These are phyloP conservation scores for Dryas iulia DNA, from an alignment of 1,140 invertebrate genomes.

Conservation along the genomic window DNA sequence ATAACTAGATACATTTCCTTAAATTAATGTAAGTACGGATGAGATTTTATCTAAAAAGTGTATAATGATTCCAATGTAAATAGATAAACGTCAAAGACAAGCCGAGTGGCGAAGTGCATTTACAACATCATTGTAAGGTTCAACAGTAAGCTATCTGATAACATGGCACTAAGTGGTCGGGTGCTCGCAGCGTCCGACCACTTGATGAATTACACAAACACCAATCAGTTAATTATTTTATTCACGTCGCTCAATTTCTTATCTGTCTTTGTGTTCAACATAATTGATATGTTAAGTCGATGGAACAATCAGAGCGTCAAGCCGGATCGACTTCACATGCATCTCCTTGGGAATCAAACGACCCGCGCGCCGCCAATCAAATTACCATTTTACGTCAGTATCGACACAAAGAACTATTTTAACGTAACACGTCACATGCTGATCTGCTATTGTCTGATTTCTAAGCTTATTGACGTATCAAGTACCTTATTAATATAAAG, in stretches of 20 bases:
- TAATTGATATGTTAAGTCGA: constrained; percentile 78
- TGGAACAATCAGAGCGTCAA: constrained; percentile 71
- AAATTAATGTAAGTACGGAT: not conserved
- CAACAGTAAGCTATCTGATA: constrained; percentile 48
- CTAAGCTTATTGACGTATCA: constrained; percentile 38
- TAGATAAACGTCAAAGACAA: constrained; percentile 19
- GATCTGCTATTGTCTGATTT: constrained; percentile 57
- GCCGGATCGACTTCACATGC: constrained; percentile 33
- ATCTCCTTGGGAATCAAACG: constrained; percentile 45
- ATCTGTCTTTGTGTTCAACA: constrained; percentile 74
- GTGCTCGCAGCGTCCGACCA: constrained; percentile 49
- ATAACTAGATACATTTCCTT: not conserved
- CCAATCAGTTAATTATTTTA: constrained; percentile 79
- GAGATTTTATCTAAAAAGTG: constrained; percentile 7
- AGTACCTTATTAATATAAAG: constrained; percentile 18
- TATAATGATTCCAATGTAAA: constrained; percentile 21
- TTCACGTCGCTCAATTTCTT: constrained; percentile 74
- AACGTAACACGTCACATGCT: constrained; percentile 61
- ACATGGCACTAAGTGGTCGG: constrained; percentile 63
- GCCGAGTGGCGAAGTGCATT: constrained; percentile 55
- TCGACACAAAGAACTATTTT: constrained; percentile 68
- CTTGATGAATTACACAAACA: constrained; percentile 78
- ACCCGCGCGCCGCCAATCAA: constrained; percentile 37
- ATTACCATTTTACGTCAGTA: constrained; percentile 40
- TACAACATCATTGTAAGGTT: constrained; percentile 44